These are phyloP conservation scores for Phylloscopus trochiloides DNA, from an alignment of 2,113 vertebrate genomes.

Conservation along the genomic window DNA sequence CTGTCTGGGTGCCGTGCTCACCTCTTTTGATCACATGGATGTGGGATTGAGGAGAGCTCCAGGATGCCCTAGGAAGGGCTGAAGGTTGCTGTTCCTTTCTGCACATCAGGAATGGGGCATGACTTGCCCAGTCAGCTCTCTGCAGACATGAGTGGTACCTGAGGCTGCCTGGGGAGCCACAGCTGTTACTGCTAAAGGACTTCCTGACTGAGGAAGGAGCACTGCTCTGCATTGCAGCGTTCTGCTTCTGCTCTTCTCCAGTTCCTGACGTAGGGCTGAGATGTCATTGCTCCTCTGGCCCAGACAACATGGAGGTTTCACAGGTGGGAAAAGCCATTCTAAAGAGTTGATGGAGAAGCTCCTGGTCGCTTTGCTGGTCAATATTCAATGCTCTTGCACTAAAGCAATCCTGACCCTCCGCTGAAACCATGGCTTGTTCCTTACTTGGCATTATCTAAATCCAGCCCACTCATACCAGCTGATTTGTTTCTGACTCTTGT, in stretches of 20 bases:
- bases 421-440: rapidly evolving
- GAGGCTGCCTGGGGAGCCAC: background rate
- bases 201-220: background rate
- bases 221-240: background rate
- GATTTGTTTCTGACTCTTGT: background rate
- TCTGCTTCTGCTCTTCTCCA: background rate
- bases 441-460: background rate
- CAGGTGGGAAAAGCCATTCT: background rate
- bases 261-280: background rate
- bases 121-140: background rate
- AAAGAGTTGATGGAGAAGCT: background rate
- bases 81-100: background rate
- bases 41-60: background rate
- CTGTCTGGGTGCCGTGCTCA: background rate
- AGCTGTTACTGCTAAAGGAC: background rate
- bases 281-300: background rate
- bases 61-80: background rate
- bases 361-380: background rate
- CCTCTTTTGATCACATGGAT: rapidly evolving
- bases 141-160: background rate
- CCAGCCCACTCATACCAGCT: background rate
- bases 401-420: background rate
- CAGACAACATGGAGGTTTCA: background rate
- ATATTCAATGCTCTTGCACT: background rate
- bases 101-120: background rate